Percentiles rank a stretch among this genome's conserved stretches.
phyloP scores from a whole-genome alignment of 2,888 invertebrate genomes.

The Coecobrya sp. region DNA sequence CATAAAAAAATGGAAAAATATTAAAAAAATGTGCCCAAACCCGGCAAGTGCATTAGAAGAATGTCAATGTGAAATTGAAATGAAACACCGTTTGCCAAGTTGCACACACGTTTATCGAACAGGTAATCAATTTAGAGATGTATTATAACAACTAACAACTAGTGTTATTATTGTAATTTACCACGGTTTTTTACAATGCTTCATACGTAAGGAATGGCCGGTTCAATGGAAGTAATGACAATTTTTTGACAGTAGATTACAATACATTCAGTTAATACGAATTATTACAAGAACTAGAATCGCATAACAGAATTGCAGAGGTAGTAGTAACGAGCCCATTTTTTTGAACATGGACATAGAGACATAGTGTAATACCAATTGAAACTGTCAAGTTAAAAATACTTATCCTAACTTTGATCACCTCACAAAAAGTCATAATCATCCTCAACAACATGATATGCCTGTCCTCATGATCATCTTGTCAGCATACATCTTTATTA shows the following conservation, averaged over 20 bases:
- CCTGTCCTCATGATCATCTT: constrained; percentile 46
- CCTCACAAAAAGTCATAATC: constrained; percentile 15
- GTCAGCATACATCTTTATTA: constrained; percentile 37
- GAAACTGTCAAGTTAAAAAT: constrained; percentile 64
- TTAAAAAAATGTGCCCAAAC: not conserved
- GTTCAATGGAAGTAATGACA: constrained; percentile 35
- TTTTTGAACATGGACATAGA: constrained; percentile 7
- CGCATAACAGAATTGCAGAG: too few relatives aligned
- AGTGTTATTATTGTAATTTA: constrained; percentile 50
- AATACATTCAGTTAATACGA: not conserved
- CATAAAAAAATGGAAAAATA: not conserved
- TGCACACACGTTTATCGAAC: constrained; percentile 55
- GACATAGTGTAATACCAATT: constrained; percentile 23
- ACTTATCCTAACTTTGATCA: constrained; percentile 63
- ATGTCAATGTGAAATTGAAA: not conserved
- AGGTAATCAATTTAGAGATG: constrained; percentile 52
- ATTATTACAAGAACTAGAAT: constrained; percentile 16
- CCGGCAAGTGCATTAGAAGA: not conserved
- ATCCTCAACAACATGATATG: constrained; percentile 43
- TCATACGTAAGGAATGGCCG: not conserved
- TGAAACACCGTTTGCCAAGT: constrained; percentile 20
- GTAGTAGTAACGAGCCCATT: too few relatives aligned
- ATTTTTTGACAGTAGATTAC: constrained; percentile 23
- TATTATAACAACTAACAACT: constrained; percentile 17
- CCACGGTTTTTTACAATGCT: constrained; percentile 21